These are phyloP conservation scores for Agonopterix subpropinquella DNA, from an alignment of 2,888 invertebrate genomes.

Conservation along the genomic window DNA sequence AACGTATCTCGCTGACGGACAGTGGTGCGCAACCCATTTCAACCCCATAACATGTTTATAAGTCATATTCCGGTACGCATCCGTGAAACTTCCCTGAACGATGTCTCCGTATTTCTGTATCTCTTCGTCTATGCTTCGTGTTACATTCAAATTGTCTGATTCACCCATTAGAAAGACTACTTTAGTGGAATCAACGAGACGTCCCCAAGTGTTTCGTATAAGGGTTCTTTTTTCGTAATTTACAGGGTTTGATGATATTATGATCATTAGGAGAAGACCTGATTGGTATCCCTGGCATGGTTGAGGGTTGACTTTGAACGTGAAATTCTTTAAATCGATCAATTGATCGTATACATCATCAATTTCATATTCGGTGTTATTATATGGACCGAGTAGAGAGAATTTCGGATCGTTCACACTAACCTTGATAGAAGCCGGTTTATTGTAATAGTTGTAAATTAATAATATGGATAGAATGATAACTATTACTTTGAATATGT, in stretches of 20 bases:
- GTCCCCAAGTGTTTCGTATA: slow-evolving; percentile 86
- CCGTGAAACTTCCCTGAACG: slow-evolving; percentile 85
- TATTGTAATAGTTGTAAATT: not conserved
- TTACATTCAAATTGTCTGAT: slow-evolving; percentile 28
- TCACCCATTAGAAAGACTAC: slow-evolving; percentile 82
- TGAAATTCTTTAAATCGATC: slow-evolving; percentile 77
- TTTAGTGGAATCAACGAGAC: slow-evolving; percentile 64
- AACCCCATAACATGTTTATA: slow-evolving; percentile 90
- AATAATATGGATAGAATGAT: not conserved
- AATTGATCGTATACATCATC: slow-evolving; percentile 45
- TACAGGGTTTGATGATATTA: slow-evolving; percentile 81
- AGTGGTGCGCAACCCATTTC: slow-evolving; percentile 84
- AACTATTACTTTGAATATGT: slow-evolving; percentile 1
- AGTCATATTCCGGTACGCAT: slow-evolving; percentile 88
- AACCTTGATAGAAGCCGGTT: slow-evolving; percentile 7
- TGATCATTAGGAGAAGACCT: slow-evolving; percentile 75
- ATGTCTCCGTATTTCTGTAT: slow-evolving; percentile 78
- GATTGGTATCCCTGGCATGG: slow-evolving; percentile 60
- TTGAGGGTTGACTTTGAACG: slow-evolving; percentile 76
- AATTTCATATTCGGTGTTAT: slow-evolving; percentile 18
- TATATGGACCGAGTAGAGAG: slow-evolving; percentile 34
- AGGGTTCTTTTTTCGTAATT: slow-evolving; percentile 79
- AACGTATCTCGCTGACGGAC: slow-evolving; percentile 79
- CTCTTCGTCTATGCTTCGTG: slow-evolving; percentile 74
- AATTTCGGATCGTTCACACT: slow-evolving; percentile 37